phyloP scores from a whole-genome alignment of 2,888 invertebrate species.

The Heliconius aoede region DNA sequence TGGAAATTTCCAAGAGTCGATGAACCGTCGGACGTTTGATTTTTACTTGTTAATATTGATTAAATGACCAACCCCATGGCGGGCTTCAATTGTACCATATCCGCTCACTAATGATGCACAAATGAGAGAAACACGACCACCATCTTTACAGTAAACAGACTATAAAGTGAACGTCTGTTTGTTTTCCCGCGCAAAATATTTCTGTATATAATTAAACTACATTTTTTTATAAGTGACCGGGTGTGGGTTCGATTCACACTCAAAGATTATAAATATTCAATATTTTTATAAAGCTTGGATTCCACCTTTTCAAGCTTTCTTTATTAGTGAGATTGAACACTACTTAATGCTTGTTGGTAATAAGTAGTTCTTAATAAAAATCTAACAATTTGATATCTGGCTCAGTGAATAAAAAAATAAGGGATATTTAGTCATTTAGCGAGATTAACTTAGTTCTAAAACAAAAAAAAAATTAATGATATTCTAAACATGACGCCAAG shows the following conservation, averaged over 20 bases:
- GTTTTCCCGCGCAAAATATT: slow-evolving; percentile 30
- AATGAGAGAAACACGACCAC: slow-evolving; percentile 48
- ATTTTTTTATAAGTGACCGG: too few relatives aligned
- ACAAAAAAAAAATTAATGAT: neutral
- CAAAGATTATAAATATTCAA: too few relatives aligned
- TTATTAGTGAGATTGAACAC: too few relatives aligned
- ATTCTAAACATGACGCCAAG: slow-evolving; percentile 40
- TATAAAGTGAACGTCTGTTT: slow-evolving; percentile 22
- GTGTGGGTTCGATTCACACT: too few relatives aligned
- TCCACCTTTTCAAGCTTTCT: too few relatives aligned
- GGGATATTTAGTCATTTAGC: neutral
- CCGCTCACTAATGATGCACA: slow-evolving; percentile 58
- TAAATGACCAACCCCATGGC: slow-evolving; percentile 61
- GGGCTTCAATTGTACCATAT: slow-evolving; percentile 60
- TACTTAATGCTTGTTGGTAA: too few relatives aligned
- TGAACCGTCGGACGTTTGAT: slow-evolving; percentile 56
- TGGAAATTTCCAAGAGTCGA: slow-evolving; percentile 35
- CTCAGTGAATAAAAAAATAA: neutral
- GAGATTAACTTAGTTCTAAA: neutral
- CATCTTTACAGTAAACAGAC: slow-evolving; percentile 35
- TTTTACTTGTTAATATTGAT: slow-evolving; percentile 68
- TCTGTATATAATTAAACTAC: neutral
- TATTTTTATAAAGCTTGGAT: neutral
- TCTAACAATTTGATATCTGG: too few relatives aligned
- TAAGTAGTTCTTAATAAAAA: too few relatives aligned